Percentiles rank a stretch among this genome's conserved stretches.
Conservation (phyloP, 2,113 vertebrate species). For the Anarhynchus alexandrinus region DNA sequence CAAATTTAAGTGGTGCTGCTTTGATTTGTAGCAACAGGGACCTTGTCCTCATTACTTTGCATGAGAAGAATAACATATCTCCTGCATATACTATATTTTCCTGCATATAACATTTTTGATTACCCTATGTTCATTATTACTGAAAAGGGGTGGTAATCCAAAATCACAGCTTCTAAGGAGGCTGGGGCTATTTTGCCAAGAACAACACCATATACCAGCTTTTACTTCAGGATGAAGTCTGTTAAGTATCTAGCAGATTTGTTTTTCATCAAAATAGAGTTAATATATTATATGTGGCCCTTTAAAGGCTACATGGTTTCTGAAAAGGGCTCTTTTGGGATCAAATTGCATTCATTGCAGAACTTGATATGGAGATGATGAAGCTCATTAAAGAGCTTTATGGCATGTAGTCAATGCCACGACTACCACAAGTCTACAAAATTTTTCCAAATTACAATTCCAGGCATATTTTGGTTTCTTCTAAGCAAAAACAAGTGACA, state of each 20-base stretch:
- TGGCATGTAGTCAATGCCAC: slow-evolving; percentile 24
- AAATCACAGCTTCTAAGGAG: neutral
- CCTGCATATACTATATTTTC: neutral
- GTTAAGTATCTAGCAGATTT: slow-evolving; percentile 29
- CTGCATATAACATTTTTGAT: neutral
- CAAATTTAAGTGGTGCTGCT: neutral
- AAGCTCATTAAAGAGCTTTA: slow-evolving; percentile 9
- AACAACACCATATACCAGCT: neutral
- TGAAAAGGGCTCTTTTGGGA: slow-evolving; percentile 27
- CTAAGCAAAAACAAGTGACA: neutral
- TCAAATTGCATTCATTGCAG: neutral
- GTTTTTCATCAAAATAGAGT: slow-evolving; percentile 41
- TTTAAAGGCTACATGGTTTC: neutral
- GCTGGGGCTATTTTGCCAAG: slow-evolving; percentile 8
- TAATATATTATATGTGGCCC: neutral
- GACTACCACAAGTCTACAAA: neutral
- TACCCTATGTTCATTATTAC: neutral
- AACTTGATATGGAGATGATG: slow-evolving; percentile 40
- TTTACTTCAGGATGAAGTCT: neutral
- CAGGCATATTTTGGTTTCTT: slow-evolving; percentile 35
- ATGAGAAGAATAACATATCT: neutral
- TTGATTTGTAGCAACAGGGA: neutral
- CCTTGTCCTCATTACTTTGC: neutral
- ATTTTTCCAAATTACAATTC: slow-evolving; percentile 38
- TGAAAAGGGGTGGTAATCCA: neutral